Conservation (phyloP, 2,113 vertebrate species). For the Pangasianodon gigas region DNA sequence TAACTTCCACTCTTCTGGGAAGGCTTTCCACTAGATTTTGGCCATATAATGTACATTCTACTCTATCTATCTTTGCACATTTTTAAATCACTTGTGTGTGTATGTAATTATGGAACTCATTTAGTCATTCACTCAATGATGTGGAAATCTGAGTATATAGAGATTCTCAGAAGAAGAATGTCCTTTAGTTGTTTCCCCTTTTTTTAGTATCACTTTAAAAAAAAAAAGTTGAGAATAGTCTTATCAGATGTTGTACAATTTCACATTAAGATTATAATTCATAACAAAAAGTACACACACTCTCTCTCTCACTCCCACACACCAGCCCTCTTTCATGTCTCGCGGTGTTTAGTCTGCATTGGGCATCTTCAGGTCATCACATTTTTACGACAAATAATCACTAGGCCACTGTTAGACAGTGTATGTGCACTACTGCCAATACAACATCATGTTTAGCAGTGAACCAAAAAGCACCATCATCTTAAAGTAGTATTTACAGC, state of each 20-base stretch:
- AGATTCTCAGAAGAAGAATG: not conserved
- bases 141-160: not conserved
- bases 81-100: not conserved
- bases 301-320: no score
- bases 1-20: not conserved
- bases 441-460: no score
- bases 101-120: not conserved
- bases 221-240: not conserved
- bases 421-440: constrained; percentile 18
- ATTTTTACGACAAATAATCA: constrained; percentile 25
- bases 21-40: not conserved
- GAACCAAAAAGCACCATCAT: constrained; percentile 9
- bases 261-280: not conserved
- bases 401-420: constrained; percentile 6
- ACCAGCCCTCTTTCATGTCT: not conserved
- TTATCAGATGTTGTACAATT: not conserved
- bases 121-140: not conserved
- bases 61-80: not conserved
- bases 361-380: not conserved
- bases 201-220: not conserved
- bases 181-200: not conserved
- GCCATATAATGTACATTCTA: not conserved
- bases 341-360: constrained; percentile 31
- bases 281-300: not conserved
- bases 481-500: not conserved